Base-by-base conservation (phyloP, 1,140 invertebrate species). In the Drosophila lacertosa region DNA sequence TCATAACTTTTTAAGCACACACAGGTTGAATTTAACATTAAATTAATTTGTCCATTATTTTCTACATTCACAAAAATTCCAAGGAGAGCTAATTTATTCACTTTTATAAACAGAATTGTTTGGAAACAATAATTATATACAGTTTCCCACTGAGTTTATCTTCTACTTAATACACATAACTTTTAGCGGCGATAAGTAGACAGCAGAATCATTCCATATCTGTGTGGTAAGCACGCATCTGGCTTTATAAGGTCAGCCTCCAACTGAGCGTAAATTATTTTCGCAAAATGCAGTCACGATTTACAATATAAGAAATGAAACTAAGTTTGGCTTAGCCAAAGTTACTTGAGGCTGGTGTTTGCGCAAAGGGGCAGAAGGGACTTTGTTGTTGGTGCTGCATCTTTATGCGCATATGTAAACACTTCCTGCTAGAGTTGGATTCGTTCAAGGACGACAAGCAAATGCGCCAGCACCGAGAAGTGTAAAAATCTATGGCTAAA, bases 331-430 rank as follows among this genome's bases (percentile, higher is more conserved):
- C 24, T 22, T 53, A 67, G 60, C 47, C 29, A 72, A 72, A 72
- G 55, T 72, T 59, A 57, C 22, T 67, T 67, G 18, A 10, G 13
- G 22, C 35, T 39, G 22, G 2, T 44, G 5, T 1, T 15, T 16
- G 20, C 2, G 13, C 45, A 22, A 7, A 2, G 2, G 11, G 55
- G 9, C 10, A 7, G 11, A 7, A 29, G 26, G 26, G 9, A 22
- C 9, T 44, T 22, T 18, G 20, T 2, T 13, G 33, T 10, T 37
- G 64, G 22, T 26, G 55, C 53, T 66, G 78, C 74, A 74, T 83
- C 79, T 82, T 82, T 83, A 82, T 82, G 79, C 79, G 78, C 78
- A 82, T 82, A 82, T 82, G 78, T 82, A 83, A 83, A 82, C 78
- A 82, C 72, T 78, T 82, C 78, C 78, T 68, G 69, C 64, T 70